Conservation (phyloP, 2,113 vertebrate genomes). For the Poicephalus gulielmi region DNA sequence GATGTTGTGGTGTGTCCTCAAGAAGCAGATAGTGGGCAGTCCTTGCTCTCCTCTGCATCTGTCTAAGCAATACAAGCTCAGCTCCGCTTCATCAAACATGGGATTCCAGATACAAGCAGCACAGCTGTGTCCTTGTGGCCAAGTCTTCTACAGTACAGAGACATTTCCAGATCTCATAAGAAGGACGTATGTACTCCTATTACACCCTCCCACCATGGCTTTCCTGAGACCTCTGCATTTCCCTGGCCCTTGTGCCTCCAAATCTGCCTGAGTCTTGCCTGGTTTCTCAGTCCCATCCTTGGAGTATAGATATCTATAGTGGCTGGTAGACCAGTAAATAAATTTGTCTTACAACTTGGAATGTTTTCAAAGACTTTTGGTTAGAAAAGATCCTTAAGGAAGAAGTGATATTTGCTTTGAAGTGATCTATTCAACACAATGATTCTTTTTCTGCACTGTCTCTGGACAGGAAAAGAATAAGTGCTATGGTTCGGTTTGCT, state of each 20-base stretch:
- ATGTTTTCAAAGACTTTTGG: background rate
- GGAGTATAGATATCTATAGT: background rate
- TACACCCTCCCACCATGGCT: background rate
- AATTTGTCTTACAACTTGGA: background rate
- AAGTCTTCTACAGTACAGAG: background rate
- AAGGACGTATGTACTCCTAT: background rate
- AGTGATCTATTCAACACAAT: background rate
- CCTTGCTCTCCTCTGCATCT: background rate
- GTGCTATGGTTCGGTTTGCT: background rate
- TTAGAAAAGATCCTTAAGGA: background rate
- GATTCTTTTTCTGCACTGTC: background rate
- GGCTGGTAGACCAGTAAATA: background rate
- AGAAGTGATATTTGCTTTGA: background rate
- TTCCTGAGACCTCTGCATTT: background rate
- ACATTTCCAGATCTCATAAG: background rate
- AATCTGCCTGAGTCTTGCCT: background rate
- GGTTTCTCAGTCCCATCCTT: background rate
- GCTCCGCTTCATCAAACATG: background rate
- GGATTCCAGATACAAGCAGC: background rate
- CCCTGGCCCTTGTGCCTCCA: background rate
- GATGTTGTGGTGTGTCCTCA: background rate
- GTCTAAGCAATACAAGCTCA: accelerated
- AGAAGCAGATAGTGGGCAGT: background rate
- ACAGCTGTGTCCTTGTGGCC: background rate
- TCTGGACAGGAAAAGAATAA: background rate